Evolutionary conservation across 2,888 invertebrate species (phyloP).

Genomic region (Mythimna loreyi): DNA sequence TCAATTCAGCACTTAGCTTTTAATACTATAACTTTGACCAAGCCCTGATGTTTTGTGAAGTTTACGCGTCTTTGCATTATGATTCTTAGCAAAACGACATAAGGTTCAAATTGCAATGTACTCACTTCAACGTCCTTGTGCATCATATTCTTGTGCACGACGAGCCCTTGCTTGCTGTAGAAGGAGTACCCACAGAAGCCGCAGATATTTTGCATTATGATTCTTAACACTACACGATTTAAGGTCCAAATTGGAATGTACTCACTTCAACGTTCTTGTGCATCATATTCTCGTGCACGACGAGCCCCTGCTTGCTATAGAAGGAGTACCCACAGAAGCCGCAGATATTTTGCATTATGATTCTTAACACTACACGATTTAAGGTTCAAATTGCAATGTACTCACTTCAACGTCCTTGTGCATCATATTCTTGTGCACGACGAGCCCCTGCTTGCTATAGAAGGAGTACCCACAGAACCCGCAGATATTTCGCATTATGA

Average conservation of each 20-base stretch:
- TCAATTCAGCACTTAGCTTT: no score
- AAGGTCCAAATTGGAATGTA: constrained; percentile 38
- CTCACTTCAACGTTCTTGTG: constrained; percentile 79
- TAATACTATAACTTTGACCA: no score
- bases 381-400: constrained; percentile 39
- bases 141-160: constrained; percentile 86
- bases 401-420: constrained; percentile 79
- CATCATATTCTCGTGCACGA: constrained; percentile 86
- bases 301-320: constrained; percentile 84
- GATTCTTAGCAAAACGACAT: background rate
- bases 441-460: constrained; percentile 84
- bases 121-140: constrained; percentile 79
- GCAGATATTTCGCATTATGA: constrained; percentile 67
- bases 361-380: background rate
- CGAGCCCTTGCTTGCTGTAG: constrained; percentile 84
- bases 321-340: constrained; percentile 86
- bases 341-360: constrained; percentile 67
- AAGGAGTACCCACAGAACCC: constrained; percentile 86
- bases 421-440: constrained; percentile 86
- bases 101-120: constrained; percentile 39
- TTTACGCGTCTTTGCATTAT: no score
- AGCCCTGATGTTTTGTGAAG: no score
- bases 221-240: background rate
- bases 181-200: constrained; percentile 86
- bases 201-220: constrained; percentile 74